Base-by-base conservation (phyloP, 1,140 invertebrate genomes). In the Drosophila lacertosa region DNA sequence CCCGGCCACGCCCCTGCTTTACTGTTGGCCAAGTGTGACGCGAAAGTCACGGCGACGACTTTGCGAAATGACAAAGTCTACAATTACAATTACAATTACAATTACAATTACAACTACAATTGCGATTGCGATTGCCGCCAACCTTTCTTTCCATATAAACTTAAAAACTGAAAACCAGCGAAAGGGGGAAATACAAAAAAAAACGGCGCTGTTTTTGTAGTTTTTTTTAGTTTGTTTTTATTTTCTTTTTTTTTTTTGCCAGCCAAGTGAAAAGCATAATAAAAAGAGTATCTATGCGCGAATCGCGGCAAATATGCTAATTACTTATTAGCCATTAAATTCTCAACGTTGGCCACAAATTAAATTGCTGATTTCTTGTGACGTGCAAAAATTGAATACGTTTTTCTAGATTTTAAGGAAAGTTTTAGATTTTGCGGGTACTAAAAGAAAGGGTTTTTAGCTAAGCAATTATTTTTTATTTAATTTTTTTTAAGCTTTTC, bases 1-100 rank as follows among this genome's bases (percentile, higher is more conserved):
- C 20, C 6, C 18, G 16, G 0, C 3, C 1, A 4, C 9, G 18
- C 42, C 44, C n/a, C 22, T 55, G 6, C 32, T 3, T 15, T 10
- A 50, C 50, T 72, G 50, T 35, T 76, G 51, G 72, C 76, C 80
- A 83, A 80, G 59, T 86, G 81, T 83, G 80, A 83, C 81, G 80
- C 81, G 80, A 83, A 86, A 86, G 80, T 83, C 76, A 48, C 45
- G 63, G 75, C 70, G 75, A 75, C 75, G 74, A 74, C 60, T 71
- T 69, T 50, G 7, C 53, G 35, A 33, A 65, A 53, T 74, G 72
- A 81, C 77, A 80, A 64, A 55, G 51, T 45, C 57, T 60, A 53
- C 47, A 63, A 63, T 63, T 69, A 64, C 66, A 64, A n/a, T n/a
- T n/a, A n/a, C n/a, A n/a, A n/a, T n/a, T n/a, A n/a, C n/a, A n/a